A percentile compares a stretch with the other conserved stretches of the same genome.
Conservation (phyloP, 2,888 invertebrate genomes). For the Callyntrura sp. region DNA sequence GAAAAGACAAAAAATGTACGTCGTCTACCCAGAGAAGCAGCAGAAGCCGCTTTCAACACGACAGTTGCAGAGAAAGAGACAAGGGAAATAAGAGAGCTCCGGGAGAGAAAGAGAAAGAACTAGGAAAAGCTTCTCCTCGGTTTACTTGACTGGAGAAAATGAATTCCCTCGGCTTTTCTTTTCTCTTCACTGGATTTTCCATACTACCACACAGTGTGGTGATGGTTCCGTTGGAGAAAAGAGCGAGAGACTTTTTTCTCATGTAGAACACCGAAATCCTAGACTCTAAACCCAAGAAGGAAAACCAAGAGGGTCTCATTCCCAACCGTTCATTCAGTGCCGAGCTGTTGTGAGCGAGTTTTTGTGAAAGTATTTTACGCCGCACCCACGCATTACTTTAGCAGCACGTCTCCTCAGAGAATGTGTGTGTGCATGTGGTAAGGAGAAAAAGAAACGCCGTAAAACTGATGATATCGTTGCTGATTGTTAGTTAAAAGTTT, state of each 20-base stretch:
- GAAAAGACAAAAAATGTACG: not conserved
- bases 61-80: not conserved
- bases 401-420: not conserved
- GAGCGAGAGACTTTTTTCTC: not conserved
- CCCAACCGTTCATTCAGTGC: slow-evolving; percentile 11
- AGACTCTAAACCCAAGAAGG: not conserved
- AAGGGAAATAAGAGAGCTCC: no score
- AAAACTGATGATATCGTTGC: not conserved
- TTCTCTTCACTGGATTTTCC: not conserved
- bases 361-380: slow-evolving; percentile 9
- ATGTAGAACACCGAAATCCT: not conserved
- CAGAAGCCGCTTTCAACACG: not conserved
- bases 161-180: not conserved
- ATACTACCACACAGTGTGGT: not conserved
- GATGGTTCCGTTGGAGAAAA: not conserved
- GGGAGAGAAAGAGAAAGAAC: no score
- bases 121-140: not conserved
- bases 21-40: no score
- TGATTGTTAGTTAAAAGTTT: slow-evolving; percentile 31
- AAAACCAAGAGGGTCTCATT: slow-evolving; percentile 27
- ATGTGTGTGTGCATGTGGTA: not conserved
- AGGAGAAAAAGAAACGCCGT: not conserved
- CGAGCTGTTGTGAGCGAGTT: not conserved
- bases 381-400: not conserved
- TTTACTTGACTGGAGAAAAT: slow-evolving; percentile 2